These are phyloP conservation scores for Troglohyphantes excavatus DNA, from an alignment of 2,888 invertebrate species.

Conservation along the genomic window DNA sequence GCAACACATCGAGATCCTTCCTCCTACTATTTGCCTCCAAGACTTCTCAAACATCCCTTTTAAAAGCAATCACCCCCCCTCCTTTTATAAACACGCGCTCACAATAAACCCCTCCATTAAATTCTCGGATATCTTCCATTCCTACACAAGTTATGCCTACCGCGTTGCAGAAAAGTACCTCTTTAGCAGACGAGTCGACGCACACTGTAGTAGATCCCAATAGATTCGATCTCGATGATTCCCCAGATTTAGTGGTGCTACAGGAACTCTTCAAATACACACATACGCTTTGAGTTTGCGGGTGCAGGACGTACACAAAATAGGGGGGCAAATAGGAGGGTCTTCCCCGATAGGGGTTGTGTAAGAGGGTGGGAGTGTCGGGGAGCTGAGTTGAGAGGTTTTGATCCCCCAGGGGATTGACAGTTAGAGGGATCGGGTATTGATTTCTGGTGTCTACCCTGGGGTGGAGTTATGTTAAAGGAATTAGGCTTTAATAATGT, in stretches of 20 bases:
- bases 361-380: not conserved
- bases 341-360: constrained; percentile 20
- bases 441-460: constrained; percentile 25
- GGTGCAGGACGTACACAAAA: not conserved
- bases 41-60: constrained; percentile 48
- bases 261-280: constrained; percentile 66
- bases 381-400: constrained; percentile 8
- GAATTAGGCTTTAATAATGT: not conserved
- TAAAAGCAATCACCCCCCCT: constrained; percentile 55
- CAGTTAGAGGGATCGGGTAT: constrained; percentile 17
- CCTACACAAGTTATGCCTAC: constrained; percentile 17
- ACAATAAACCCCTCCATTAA: constrained; percentile 72
- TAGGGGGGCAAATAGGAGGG: constrained; percentile 51
- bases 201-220: not conserved
- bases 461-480: not conserved
- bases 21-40: constrained; percentile 35
- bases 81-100: constrained; percentile 33
- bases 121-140: constrained; percentile 32
- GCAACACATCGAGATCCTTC: constrained; percentile 19
- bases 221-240: constrained; percentile 10
- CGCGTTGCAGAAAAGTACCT: not conserved
- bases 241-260: constrained; percentile 26
- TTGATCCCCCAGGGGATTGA: constrained; percentile 14
- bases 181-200: not conserved
- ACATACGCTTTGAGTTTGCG: not conserved